Base-by-base conservation (phyloP, 2,113 vertebrate genomes). In the Carollia perspicillata region DNA sequence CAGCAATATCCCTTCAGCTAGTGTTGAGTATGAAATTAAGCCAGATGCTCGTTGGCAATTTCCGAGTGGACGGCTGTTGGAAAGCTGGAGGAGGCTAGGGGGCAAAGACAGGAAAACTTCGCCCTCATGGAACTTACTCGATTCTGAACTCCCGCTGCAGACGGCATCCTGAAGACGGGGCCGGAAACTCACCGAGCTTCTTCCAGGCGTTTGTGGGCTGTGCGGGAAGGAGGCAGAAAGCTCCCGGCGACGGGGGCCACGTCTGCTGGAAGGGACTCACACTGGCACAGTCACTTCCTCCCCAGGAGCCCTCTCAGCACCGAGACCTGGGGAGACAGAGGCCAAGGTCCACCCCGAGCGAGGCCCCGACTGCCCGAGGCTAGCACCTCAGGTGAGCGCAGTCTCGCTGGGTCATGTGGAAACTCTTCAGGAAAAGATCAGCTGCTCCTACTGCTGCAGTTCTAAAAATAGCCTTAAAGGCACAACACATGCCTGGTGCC, bases 391-490 rank as follows among this genome's bases (percentile, higher is more conserved):
- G 0, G 20, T n/a, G 28, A 55, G 78, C 69, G 81, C 18, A 44
- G 1, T 28, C 85, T 65, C 84, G 33, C 63, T 55, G 8, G 28
- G 40, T 66, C 33, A 23, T 4, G 28, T 69, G 60, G 68, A 80
- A 74, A 75, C 55, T 16, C 69, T 78, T 72, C 69, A 79, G 92
- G 75, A 95, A 68, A 42, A 93, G 28, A 63, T 33, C 72, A 47
- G 42, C 60, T 35, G 60, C 14, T 78, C 47, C 55, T 51, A 16
- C 33, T 51, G 28, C 12, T 47, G 22, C 22, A 66, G 72, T 53
- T 75, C 86, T 94, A 42, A 89, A 65, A 85, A 42, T 17, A 69
- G 42, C 66, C 42, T 74, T 13, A 42, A 74, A 66, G 53, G 55
- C 92, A 37, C 26, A 72, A 75, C 66, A 30, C 81, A 49, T 35